Conservation (phyloP, 2,888 invertebrate species). For the Lacanobia oleracea region DNA sequence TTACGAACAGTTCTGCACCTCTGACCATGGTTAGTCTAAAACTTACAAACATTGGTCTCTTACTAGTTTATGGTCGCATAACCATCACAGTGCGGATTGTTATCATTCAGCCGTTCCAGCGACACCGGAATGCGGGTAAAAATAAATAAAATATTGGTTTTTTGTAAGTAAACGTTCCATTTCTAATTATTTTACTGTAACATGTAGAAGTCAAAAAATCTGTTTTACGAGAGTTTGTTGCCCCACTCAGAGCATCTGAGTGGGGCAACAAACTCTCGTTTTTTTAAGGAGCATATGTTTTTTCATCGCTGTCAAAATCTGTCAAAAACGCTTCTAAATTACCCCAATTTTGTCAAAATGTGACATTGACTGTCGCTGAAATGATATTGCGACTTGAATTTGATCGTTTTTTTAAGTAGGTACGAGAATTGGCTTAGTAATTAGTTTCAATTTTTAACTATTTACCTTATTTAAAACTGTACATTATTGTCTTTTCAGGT, state of each 20-base stretch:
- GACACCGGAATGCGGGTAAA: constrained; percentile 76
- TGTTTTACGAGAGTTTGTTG: too few relatives aligned
- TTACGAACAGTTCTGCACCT: constrained; percentile 47
- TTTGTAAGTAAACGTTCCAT: constrained; percentile 74
- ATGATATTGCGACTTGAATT: too few relatives aligned
- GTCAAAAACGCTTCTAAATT: too few relatives aligned
- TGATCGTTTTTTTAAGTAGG: too few relatives aligned
- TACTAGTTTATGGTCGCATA: constrained; percentile 31
- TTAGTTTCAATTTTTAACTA: too few relatives aligned
- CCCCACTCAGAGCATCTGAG: background rate
- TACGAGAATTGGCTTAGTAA: too few relatives aligned
- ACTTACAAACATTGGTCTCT: constrained; percentile 35
- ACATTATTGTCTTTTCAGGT: constrained; percentile 68
- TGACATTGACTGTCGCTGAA: too few relatives aligned
- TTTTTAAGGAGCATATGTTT: too few relatives aligned
- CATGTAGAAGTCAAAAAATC: background rate
- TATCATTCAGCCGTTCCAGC: constrained; percentile 70
- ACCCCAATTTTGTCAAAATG: too few relatives aligned
- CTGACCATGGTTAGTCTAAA: constrained; percentile 50
- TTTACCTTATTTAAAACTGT: too few relatives aligned
- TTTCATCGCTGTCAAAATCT: too few relatives aligned
- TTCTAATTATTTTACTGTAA: background rate
- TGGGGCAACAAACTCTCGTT: too few relatives aligned
- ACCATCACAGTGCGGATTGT: constrained; percentile 67
- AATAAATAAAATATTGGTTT: constrained; percentile 62